Evolutionary conservation across 2,797 vertebrate species (phyloP).

Genomic region (Lateolabrax maculatus): DNA sequence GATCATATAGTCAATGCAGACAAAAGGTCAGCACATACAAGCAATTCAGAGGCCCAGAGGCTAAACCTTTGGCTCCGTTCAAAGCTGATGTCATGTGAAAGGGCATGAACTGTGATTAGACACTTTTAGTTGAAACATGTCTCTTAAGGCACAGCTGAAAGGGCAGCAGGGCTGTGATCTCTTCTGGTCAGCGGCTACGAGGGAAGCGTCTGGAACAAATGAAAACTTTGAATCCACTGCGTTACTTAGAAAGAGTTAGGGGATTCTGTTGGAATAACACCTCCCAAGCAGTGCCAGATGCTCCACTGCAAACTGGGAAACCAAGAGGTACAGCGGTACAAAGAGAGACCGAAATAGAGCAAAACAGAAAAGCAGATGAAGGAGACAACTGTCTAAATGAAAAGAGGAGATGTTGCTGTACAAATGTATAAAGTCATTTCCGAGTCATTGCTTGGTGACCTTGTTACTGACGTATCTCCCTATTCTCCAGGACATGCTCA

Average conservation of each 20-base stretch:
- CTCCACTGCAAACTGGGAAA: slow-evolving; percentile 20
- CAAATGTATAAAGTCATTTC: slow-evolving; percentile 38
- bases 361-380: background rate
- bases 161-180: slow-evolving; percentile 55
- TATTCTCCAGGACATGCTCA: slow-evolving; percentile 51
- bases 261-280: slow-evolving; percentile 26
- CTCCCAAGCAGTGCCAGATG: slow-evolving; percentile 6
- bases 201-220: slow-evolving; percentile 43
- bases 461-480: slow-evolving; percentile 54
- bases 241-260: background rate
- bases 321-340: background rate
- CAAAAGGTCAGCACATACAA: slow-evolving; percentile 68
- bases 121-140: slow-evolving; percentile 58
- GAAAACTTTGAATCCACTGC: slow-evolving; percentile 29
- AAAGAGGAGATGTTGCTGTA: slow-evolving; percentile 23
- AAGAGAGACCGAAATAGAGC: slow-evolving; percentile 7
- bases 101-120: slow-evolving; percentile 74
- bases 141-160: slow-evolving; percentile 66
- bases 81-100: slow-evolving; percentile 76
- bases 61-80: slow-evolving; percentile 62
- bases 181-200: slow-evolving; percentile 49
- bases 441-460: slow-evolving; percentile 51
- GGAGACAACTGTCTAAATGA: slow-evolving; percentile 11
- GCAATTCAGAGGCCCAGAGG: slow-evolving; percentile 55
- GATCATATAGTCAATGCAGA: slow-evolving; percentile 56